A percentile compares a stretch with the other conserved stretches of the same genome.
Conservation (phyloP, 2,888 invertebrate species). For the Amaurobius ferox region DNA sequence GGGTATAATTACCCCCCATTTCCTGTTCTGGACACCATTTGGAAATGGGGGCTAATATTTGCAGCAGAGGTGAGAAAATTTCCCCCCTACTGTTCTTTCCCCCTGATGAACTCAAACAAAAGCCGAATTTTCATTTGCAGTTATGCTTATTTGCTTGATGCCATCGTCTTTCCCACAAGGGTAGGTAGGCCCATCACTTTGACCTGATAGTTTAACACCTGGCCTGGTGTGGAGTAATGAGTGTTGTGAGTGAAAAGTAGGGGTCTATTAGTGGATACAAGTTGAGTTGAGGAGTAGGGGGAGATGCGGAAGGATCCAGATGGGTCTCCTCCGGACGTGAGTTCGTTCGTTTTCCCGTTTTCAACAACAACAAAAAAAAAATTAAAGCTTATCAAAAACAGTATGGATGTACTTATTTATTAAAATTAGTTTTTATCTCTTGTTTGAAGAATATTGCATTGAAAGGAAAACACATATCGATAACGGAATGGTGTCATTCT, state of each 20-base stretch:
- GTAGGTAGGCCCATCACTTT: constrained; percentile 51
- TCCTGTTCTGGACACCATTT: constrained; percentile 68
- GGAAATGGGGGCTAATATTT: constrained; percentile 52
- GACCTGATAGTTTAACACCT: constrained; percentile 71
- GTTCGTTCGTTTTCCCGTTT: too few species aligned
- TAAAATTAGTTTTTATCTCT: too few species aligned
- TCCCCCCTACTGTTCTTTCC: constrained; percentile 46
- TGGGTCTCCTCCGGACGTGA: neutral
- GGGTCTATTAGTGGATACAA: constrained; percentile 18
- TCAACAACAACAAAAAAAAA: too few species aligned
- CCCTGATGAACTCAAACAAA: constrained; percentile 57
- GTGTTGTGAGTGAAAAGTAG: constrained; percentile 19
- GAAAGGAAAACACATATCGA: too few species aligned
- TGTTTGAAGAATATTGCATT: too few species aligned
- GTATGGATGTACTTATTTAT: too few species aligned
- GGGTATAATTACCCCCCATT: constrained; percentile 60
- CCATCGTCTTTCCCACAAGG: constrained; percentile 12
- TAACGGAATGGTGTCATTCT: too few species aligned
- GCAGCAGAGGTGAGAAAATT: constrained; percentile 67
- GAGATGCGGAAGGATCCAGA: neutral
- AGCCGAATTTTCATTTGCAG: constrained; percentile 65
- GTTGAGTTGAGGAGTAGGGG: neutral
- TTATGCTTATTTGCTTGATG: constrained; percentile 38
- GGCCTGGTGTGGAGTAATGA: constrained; percentile 60
- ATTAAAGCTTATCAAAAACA: too few species aligned